phyloP scores from a whole-genome alignment of 1,140 invertebrate genomes.

The Metaphire vulgaris region DNA sequence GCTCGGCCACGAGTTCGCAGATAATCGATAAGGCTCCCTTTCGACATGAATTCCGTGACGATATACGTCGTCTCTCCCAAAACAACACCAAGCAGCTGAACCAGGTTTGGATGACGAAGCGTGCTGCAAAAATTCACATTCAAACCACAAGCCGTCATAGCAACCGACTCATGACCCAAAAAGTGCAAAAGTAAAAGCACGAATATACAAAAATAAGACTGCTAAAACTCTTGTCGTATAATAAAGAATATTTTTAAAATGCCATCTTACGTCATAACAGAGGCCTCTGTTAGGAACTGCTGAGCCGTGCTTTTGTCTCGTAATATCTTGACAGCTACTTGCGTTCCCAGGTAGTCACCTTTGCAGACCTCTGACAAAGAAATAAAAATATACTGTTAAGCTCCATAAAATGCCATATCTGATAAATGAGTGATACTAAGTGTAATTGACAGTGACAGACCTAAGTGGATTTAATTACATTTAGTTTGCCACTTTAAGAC shows the following conservation, averaged over 20 bases:
- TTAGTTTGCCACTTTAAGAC: too few relatives aligned
- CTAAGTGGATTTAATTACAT: too few relatives aligned
- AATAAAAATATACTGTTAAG: too few relatives aligned
- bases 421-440: too few relatives aligned
- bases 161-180: too few relatives aligned
- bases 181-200: too few relatives aligned
- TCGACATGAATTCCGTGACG: slow-evolving; percentile 98
- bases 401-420: too few relatives aligned
- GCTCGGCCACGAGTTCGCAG: slow-evolving; percentile 85
- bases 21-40: slow-evolving; percentile 96
- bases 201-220: too few relatives aligned
- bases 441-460: too few relatives aligned
- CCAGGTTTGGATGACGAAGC: slow-evolving; percentile 89
- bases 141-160: too few relatives aligned
- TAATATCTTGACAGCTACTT: slow-evolving; percentile 17
- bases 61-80: slow-evolving; percentile 76
- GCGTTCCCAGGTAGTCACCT: background rate
- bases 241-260: too few relatives aligned
- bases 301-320: background rate
- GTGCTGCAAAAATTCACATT: slow-evolving; percentile 72
- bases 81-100: slow-evolving; percentile 89
- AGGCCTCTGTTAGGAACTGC: slow-evolving; percentile 10
- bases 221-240: too few relatives aligned
- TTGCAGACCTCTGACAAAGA: slow-evolving; percentile 9
- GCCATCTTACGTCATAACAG: slow-evolving; percentile 6